Base-by-base conservation (phyloP, 2,113 vertebrate species). In the Orcinus orca region DNA sequence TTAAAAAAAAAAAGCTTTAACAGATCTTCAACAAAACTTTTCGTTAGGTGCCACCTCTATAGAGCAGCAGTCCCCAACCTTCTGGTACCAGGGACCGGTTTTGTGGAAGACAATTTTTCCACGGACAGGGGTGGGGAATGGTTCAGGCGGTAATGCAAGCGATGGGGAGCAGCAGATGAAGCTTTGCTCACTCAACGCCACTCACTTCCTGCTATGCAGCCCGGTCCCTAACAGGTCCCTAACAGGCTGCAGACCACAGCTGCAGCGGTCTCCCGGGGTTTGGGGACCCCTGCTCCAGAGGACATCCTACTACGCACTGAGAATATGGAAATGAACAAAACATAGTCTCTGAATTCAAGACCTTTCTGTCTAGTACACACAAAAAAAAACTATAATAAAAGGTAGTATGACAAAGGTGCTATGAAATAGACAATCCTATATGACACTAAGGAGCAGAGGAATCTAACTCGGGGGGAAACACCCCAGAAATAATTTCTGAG, bases 301-400 rank as follows among this genome's bases (percentile, higher is more conserved):
- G 31, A 74, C 8, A 63, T 90, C 65, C 12, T 76, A 73, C 63
- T 71, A 71, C 31, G 41, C 4, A 38, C 1, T 26, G 6, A 94
- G 62, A 96, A 73, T 58, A 80, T 7, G 13, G 25, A 94, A 76
- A 92, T 88, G 50, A 90, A 82, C 23, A 94, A 93, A 95, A 85
- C 7, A 80, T 0, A 70, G 29, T 38, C 15, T 88, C 60, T 82
- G 26, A 92, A 96, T 92, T 82, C 36, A 87, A 94, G 60, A 92
- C 8, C 74, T 96, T 95, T 87, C 68, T 85, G 29, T 77, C 53
- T 41, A 58, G 12, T 12, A 88, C 20, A n/a, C 41, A 70, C 88
- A 76, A 44, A 96, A 96, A 97, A 83, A 95, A 97, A 92, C 33
- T 62, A 18, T 50, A 84, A 65, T 84, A 85, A 85, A 92, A 67